phyloP scores from a whole-genome alignment of 2,888 invertebrate species.

The Eilema griseolum region DNA sequence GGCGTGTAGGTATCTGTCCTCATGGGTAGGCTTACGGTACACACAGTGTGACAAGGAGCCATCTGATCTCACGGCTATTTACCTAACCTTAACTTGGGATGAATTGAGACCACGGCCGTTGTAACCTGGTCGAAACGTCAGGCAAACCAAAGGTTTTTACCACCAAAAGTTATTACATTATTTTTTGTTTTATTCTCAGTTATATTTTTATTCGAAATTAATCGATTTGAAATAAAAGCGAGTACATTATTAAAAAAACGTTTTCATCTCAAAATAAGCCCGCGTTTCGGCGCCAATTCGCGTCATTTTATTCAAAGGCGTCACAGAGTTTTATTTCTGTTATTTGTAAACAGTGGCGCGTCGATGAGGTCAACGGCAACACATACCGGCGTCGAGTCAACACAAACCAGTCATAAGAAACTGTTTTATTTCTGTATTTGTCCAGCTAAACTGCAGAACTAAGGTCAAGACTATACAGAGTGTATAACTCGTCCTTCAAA shows the following conservation, averaged over 20 bases:
- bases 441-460: conserved; percentile 6
- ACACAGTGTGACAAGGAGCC: too few species aligned
- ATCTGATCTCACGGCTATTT: too few species aligned
- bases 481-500: not conserved
- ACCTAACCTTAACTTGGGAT: too few species aligned
- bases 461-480: not conserved
- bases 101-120: too few species aligned
- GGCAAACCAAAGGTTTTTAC: too few species aligned
- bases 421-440: conserved; percentile 23
- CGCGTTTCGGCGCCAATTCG: not conserved
- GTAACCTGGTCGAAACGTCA: too few species aligned
- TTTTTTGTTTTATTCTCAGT: too few species aligned
- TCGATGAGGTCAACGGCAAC: conserved; percentile 34
- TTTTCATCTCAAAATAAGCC: conserved; percentile 6
- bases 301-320: conserved; percentile 18
- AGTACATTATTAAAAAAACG: not conserved
- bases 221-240: too few species aligned
- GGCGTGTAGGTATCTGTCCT: too few species aligned
- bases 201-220: too few species aligned
- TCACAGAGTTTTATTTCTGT: conserved; percentile 27
- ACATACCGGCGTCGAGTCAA: conserved; percentile 29
- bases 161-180: too few species aligned
- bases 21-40: too few species aligned
- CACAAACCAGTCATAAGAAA: conserved; percentile 25
- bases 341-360: conserved; percentile 17